A percentile compares a stretch with the other conserved stretches of the same genome.
Evolutionary conservation across 2,888 invertebrate genomes (phyloP).

Genomic region (Lordiphosa fenestrarum): DNA sequence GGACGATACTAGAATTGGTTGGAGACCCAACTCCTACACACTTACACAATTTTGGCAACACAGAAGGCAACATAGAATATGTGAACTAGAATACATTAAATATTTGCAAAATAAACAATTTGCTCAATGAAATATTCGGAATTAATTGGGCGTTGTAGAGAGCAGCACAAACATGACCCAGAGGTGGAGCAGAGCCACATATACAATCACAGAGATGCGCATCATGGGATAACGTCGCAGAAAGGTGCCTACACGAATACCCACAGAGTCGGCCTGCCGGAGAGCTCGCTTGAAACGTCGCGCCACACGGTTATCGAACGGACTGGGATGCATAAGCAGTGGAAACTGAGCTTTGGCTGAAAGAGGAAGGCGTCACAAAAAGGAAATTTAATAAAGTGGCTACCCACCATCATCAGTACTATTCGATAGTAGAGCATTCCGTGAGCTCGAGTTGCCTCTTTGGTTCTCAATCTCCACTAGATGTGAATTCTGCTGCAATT

Average conservation of each 20-base stretch:
- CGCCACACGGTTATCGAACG: slow-evolving; percentile 88
- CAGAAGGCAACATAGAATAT: slow-evolving; percentile 27
- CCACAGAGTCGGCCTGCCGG: slow-evolving; percentile 88
- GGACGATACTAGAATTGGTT: slow-evolving; percentile 19
- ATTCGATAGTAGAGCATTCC: slow-evolving; percentile 82
- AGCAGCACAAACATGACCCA: slow-evolving; percentile 91
- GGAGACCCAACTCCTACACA: slow-evolving; percentile 26
- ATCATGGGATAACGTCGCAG: slow-evolving; percentile 90
- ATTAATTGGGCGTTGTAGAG: slow-evolving; percentile 82
- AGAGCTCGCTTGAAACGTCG: slow-evolving; percentile 89
- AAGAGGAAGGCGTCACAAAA: slow-evolving; percentile 54
- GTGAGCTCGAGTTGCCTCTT: slow-evolving; percentile 26
- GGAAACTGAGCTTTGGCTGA: slow-evolving; percentile 85
- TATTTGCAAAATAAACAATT: slow-evolving; percentile 43
- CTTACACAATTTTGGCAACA: slow-evolving; percentile 26
- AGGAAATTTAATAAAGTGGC: background rate
- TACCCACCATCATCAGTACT: slow-evolving; percentile 85
- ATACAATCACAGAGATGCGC: slow-evolving; percentile 90
- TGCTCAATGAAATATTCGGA: slow-evolving; percentile 4
- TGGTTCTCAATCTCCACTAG: slow-evolving; percentile 49
- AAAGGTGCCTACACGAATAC: slow-evolving; percentile 89
- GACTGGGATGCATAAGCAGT: slow-evolving; percentile 86
- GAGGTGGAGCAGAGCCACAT: slow-evolving; percentile 91
- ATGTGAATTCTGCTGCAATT: slow-evolving; percentile 83
- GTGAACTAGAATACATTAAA: slow-evolving; percentile 50